Percentiles rank a stretch among this genome's conserved stretches.
These are phyloP conservation scores for Hydropsyche tenuis DNA, from an alignment of 1,140 invertebrate species.

Conservation along the genomic window DNA sequence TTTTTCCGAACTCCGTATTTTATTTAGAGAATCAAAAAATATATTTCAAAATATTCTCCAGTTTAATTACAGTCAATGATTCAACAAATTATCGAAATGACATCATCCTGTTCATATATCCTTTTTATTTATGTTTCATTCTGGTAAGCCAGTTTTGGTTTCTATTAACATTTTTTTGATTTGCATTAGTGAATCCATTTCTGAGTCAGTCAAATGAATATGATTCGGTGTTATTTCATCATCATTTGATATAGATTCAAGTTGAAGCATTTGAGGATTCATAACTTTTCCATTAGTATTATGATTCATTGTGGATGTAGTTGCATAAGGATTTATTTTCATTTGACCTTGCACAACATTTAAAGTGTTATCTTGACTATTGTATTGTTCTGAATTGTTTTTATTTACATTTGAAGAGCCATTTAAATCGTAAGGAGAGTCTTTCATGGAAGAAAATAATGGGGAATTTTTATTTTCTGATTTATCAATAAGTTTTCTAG, in stretches of 20 bases:
- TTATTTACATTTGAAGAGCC: slow-evolving; percentile 47
- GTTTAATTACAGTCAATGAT: no score
- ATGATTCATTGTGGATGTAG: slow-evolving; percentile 27
- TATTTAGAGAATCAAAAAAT: no score
- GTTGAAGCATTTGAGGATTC: slow-evolving; percentile 42
- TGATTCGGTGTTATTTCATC: slow-evolving; percentile 24
- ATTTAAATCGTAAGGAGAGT: slow-evolving; percentile 62
- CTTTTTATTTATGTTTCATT: slow-evolving; percentile 18
- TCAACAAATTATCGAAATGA: no score
- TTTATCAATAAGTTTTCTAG: not conserved
- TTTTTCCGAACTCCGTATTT: no score
- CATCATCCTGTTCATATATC: no score
- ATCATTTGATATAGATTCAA: slow-evolving; percentile 3
- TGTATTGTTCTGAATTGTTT: slow-evolving; percentile 51
- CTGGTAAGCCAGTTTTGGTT: slow-evolving; percentile 46
- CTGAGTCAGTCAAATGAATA: slow-evolving; percentile 26
- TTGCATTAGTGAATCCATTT: slow-evolving; percentile 41
- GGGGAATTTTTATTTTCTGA: slow-evolving; percentile 5
- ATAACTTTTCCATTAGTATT: slow-evolving; percentile 33
- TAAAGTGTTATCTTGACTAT: slow-evolving; percentile 58
- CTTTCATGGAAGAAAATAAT: slow-evolving; percentile 62
- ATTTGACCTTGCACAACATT: slow-evolving; percentile 63
- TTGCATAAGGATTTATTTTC: slow-evolving; percentile 58
- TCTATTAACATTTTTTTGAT: slow-evolving; percentile 48
- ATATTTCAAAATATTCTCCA: no score